Base-by-base conservation (phyloP, 2,797 vertebrate genomes). In the Botia kubotai region DNA sequence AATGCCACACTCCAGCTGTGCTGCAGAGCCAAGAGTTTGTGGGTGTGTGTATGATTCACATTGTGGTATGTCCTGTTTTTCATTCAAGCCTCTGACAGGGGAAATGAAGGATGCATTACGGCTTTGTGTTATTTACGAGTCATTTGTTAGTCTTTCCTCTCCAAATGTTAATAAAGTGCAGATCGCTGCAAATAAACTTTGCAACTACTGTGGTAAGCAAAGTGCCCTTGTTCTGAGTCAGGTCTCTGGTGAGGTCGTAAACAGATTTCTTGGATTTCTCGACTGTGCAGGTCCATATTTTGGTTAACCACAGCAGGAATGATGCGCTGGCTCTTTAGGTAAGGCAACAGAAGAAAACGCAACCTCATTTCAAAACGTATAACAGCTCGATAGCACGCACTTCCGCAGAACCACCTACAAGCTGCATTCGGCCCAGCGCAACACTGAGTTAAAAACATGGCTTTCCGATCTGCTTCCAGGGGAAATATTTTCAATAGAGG, bases 381-480 rank as follows among this genome's bases (percentile, higher is more conserved):
- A n/a, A 50, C 23, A 33, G 36, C 63, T 48, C 39, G 17, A 17
- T 80, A 67, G 80, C 67, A 83, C 58, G 60, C 77, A 62, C 65
- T 69, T 57, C 65, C 17, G 43, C 23, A 60, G 58, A 82, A 50
- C 43, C 62, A 12, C 36, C 36, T 48, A 50, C 23, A 60, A 57
- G 36, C 23, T 63, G 46, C 57, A 39, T 68, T 75, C 74, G 57
- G 52, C 26, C 46, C 26, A n/a, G 50, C 48, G 36, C 65, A 60
- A 55, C 50, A 63, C 77, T 23, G 19, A 6, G 57, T 21, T 53
- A 48, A 82, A 71, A 53, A 63, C 46, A 60, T n/a, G 33, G n/a
- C 4, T 39, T n/a, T 82, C 77, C 88, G 84, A 88, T 86, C 83
- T 80, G 39, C 43, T 76, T 88, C 87, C 88, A 88, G 81, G 58